A percentile compares a stretch with the other conserved stretches of the same genome.
Conservation (phyloP, 1,140 invertebrate genomes). For the Microplitis mediator region DNA sequence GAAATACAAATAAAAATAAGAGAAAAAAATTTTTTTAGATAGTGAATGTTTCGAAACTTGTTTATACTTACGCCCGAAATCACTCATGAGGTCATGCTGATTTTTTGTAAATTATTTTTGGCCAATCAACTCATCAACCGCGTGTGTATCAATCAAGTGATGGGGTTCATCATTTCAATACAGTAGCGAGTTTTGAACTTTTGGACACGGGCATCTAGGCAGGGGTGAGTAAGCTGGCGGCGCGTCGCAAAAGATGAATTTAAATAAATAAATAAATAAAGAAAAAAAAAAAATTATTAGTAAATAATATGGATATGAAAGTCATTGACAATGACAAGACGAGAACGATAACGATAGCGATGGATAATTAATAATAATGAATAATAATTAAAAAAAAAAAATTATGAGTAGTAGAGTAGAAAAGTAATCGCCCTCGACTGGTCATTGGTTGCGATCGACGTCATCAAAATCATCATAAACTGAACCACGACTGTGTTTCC, state of each 20-base stretch:
- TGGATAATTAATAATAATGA: slow-evolving; percentile 10
- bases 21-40: background rate
- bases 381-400: background rate
- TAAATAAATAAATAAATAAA: slow-evolving; percentile 10
- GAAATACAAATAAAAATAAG: background rate
- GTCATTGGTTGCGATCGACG: slow-evolving; percentile 50
- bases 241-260: slow-evolving; percentile 47
- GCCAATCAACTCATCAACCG: slow-evolving; percentile 45
- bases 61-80: slow-evolving; percentile 30
- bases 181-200: slow-evolving; percentile 44
- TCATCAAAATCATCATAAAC: slow-evolving; percentile 39
- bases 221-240: slow-evolving; percentile 58
- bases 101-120: slow-evolving; percentile 57
- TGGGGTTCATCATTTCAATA: slow-evolving; percentile 35
- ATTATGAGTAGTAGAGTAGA: slow-evolving; percentile 13
- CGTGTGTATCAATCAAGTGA: slow-evolving; percentile 47
- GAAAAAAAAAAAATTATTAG: slow-evolving; percentile 4
- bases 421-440: slow-evolving; percentile 44
- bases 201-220: slow-evolving; percentile 48
- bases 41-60: background rate
- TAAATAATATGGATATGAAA: slow-evolving; percentile 22
- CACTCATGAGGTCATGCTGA: slow-evolving; percentile 52
- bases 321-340: slow-evolving; percentile 19
- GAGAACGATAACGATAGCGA: slow-evolving; percentile 6
- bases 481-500: slow-evolving; percentile 63